phyloP scores from a whole-genome alignment of 2,888 invertebrate genomes.

The Agonopterix alstromeriana region DNA sequence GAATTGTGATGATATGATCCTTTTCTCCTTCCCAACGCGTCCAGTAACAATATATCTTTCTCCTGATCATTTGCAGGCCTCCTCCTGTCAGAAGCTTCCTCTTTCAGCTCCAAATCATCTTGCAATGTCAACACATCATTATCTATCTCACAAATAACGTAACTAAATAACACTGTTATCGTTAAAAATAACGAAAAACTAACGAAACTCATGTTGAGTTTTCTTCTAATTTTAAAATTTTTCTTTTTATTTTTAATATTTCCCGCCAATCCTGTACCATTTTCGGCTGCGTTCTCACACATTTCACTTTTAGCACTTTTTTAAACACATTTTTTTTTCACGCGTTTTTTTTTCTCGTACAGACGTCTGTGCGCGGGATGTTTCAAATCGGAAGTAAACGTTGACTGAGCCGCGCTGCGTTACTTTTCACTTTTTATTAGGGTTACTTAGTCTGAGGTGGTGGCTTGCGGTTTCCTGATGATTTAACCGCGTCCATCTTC shows the following conservation, averaged over 20 bases:
- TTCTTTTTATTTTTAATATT: conserved; percentile 36
- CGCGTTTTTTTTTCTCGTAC: conserved; percentile 13
- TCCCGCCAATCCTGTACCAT: conserved; percentile 42
- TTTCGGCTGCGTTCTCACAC: conserved; percentile 39
- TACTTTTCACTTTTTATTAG: conserved; percentile 63
- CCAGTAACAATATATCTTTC: conserved; percentile 84
- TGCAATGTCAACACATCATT: conserved; percentile 66
- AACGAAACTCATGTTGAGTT: conserved; percentile 15
- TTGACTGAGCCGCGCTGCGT: conserved; percentile 28
- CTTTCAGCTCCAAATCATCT: conserved; percentile 43
- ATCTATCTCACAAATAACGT: conserved; percentile 40
- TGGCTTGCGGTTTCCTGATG: conserved; percentile 13
- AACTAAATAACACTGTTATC: conserved; percentile 26
- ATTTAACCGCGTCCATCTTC: not conserved
- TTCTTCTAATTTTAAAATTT: conserved; percentile 57
- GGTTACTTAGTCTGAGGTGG: conserved; percentile 10
- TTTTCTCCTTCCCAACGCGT: conserved; percentile 82
- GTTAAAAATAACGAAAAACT: conserved; percentile 20
- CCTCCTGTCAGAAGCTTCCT: conserved; percentile 49
- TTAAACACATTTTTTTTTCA: conserved; percentile 25
- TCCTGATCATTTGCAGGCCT: conserved; percentile 81
- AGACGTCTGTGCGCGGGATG: conserved; percentile 54
- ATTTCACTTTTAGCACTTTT: conserved; percentile 26
- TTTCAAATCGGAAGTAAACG: conserved; percentile 59
- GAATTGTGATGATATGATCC: conserved; percentile 62